Conservation (phyloP, 2,797 vertebrate species). For the Cercopithecus mitis region DNA sequence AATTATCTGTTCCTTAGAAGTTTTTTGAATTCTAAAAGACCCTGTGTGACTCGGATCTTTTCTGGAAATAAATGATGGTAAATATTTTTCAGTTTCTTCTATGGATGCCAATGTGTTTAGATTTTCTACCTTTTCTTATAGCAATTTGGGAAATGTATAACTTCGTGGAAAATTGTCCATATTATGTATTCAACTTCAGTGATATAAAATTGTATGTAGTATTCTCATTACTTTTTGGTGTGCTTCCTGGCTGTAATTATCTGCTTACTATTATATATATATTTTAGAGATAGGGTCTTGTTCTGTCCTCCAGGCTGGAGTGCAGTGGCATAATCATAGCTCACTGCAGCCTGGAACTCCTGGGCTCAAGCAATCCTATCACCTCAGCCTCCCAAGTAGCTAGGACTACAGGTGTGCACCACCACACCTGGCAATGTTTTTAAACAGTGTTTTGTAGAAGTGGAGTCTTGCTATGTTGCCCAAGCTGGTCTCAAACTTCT, state of each 20-base stretch:
- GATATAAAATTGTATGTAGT: not conserved
- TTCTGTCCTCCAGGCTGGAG: too few species aligned
- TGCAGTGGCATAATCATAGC: too few species aligned
- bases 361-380: too few species aligned
- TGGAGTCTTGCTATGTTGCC: too few species aligned
- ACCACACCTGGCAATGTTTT: too few species aligned
- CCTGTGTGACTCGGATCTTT: not conserved
- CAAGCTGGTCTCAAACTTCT: too few species aligned
- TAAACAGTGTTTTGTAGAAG: too few species aligned
- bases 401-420: too few species aligned
- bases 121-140: not conserved
- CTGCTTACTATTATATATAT: too few species aligned
- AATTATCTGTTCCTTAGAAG: not conserved
- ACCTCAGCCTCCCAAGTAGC: too few species aligned
- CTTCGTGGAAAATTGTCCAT: not conserved
- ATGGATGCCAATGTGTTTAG: not conserved
- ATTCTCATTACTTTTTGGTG: not conserved
- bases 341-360: too few species aligned
- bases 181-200: not conserved
- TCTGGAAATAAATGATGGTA: not conserved
- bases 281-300: too few species aligned
- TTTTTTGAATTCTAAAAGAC: not conserved
- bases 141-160: not conserved
- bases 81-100: not conserved
- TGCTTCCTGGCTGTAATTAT: not conserved